Percentiles rank a stretch among this genome's conserved stretches.
Evolutionary conservation across 2,113 vertebrate genomes (phyloP).

Genomic region (Seriola dumerili): DNA sequence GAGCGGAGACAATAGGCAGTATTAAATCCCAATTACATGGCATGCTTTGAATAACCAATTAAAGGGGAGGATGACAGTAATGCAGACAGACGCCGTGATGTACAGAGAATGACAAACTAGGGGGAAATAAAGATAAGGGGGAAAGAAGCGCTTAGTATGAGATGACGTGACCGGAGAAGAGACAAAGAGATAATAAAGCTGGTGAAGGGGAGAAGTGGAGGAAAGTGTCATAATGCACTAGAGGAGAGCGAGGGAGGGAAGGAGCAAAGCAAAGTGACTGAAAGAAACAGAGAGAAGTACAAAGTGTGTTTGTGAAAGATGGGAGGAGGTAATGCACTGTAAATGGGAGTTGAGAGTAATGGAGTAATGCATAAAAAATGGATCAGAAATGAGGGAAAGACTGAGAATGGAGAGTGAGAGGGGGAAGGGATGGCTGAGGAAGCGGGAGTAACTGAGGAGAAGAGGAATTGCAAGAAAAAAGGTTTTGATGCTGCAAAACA

Average conservation of each 20-base stretch:
- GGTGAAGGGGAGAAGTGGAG: slow-evolving; percentile 51
- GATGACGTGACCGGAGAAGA: slow-evolving; percentile 70
- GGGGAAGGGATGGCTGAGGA: slow-evolving; percentile 37
- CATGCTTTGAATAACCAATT: slow-evolving; percentile 63
- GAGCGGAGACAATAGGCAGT: slow-evolving; percentile 40
- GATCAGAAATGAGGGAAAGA: slow-evolving; percentile 79
- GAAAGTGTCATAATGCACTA: slow-evolving; percentile 58
- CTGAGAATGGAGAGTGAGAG: slow-evolving; percentile 36
- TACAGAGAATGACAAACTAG: slow-evolving; percentile 50
- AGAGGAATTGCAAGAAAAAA: slow-evolving; percentile 36
- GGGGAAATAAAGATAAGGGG: slow-evolving; percentile 47
- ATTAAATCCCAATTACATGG: slow-evolving; percentile 33
- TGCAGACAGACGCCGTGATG: slow-evolving; percentile 32
- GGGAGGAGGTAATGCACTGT: slow-evolving; percentile 74
- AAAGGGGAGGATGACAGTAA: slow-evolving; percentile 30
- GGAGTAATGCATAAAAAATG: slow-evolving; percentile 83
- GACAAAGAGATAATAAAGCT: slow-evolving; percentile 70
- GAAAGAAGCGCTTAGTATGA: slow-evolving; percentile 33
- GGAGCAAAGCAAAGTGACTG: slow-evolving; percentile 42
- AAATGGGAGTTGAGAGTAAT: slow-evolving; percentile 78
- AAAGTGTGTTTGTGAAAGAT: slow-evolving; percentile 75
- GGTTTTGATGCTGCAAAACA: slow-evolving; percentile 52
- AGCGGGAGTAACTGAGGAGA: slow-evolving; percentile 49
- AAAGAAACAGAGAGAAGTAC: slow-evolving; percentile 53
- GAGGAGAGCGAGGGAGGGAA: slow-evolving; percentile 29